Conservation (phyloP, 1,140 invertebrate genomes). For the Lasioglossum albipes region DNA sequence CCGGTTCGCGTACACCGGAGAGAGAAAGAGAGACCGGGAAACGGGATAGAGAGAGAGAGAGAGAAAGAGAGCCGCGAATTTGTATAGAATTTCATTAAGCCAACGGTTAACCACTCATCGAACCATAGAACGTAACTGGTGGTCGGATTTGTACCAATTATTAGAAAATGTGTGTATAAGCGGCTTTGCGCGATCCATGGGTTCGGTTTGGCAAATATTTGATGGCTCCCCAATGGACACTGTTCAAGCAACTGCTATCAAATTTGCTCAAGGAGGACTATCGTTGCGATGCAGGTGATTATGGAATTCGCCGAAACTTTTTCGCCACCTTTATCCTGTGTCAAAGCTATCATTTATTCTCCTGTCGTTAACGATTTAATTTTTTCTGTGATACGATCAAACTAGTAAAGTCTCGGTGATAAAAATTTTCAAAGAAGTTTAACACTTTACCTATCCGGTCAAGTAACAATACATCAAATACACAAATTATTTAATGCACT, state of each 20-base stretch:
- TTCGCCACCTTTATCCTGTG: no score
- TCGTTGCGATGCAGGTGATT: no score
- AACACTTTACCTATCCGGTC: no score
- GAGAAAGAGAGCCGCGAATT: slow-evolving; percentile 44
- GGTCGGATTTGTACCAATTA: slow-evolving; percentile 68
- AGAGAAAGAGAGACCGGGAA: slow-evolving; percentile 24
- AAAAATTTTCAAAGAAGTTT: no score
- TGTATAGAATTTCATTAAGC: slow-evolving; percentile 68
- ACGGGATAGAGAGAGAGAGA: slow-evolving; percentile 37
- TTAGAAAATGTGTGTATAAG: slow-evolving; percentile 66
- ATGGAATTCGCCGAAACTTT: no score
- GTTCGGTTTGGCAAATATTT: slow-evolving; percentile 62
- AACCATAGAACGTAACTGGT: slow-evolving; percentile 65
- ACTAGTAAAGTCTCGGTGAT: no score
- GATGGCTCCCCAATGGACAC: slow-evolving; percentile 64
- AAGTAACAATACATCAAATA: no score
- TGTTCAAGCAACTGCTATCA: slow-evolving; percentile 36
- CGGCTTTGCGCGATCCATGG: slow-evolving; percentile 49
- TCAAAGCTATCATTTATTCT: no score
- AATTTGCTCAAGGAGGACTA: no score
- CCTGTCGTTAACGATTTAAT: no score
- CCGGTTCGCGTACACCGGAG: slow-evolving; percentile 52
- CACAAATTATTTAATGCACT: no score
- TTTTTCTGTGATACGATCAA: no score
- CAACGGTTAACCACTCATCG: slow-evolving; percentile 65